Evolutionary conservation across 1,140 invertebrate species (phyloP).

Genomic region (Ctenoplectra terminalis): DNA sequence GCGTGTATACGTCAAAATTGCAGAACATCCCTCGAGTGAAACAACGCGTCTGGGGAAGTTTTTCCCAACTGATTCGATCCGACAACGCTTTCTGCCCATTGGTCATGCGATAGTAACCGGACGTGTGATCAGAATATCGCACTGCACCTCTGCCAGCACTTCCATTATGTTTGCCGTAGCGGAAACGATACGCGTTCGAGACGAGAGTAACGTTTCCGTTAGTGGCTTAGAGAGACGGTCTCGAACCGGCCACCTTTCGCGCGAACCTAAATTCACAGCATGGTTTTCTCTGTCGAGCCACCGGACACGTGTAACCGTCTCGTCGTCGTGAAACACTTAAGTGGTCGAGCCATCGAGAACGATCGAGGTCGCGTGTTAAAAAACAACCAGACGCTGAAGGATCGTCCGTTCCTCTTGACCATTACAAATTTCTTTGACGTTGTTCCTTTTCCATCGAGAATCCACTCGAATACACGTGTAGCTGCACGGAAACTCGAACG

Average conservation of each 20-base stretch:
- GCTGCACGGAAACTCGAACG: too few species aligned
- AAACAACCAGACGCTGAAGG: neutral
- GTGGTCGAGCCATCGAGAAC: neutral
- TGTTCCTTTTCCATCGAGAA: neutral
- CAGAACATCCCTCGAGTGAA: constrained; percentile 21
- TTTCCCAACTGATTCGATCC: constrained; percentile 54
- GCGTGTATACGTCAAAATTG: neutral
- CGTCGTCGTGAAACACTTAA: neutral
- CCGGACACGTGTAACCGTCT: constrained; percentile 2
- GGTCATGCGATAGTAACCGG: constrained; percentile 39
- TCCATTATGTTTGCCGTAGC: constrained; percentile 18
- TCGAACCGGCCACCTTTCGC: neutral
- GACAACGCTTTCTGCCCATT: constrained; percentile 63
- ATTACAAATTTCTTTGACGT: too few species aligned
- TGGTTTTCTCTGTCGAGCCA: neutral
- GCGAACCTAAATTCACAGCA: neutral
- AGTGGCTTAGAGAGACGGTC: neutral
- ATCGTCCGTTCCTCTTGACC: neutral
- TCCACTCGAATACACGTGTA: neutral
- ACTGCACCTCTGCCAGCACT: constrained; percentile 17
- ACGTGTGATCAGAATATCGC: constrained; percentile 58
- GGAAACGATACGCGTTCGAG: constrained; percentile 35
- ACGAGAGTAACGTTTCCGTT: neutral
- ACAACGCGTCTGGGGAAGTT: constrained; percentile 31
- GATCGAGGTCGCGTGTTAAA: neutral